A percentile compares a stretch with the other conserved stretches of the same genome.
Evolutionary conservation across 2,797 vertebrate genomes (phyloP).

Genomic region (Chelidonichthys spinosus): DNA sequence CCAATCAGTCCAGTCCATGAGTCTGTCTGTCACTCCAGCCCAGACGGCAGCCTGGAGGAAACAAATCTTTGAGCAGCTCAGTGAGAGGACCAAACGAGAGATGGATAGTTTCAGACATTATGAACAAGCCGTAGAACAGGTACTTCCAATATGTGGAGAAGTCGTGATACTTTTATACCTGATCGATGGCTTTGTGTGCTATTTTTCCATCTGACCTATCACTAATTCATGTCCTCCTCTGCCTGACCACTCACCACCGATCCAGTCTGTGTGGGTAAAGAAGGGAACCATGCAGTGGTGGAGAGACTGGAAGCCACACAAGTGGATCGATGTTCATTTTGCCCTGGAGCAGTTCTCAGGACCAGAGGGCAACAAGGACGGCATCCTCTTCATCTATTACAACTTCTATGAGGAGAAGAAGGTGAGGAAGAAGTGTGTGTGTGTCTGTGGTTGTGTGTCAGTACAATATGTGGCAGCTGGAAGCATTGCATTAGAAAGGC

Average conservation of each 20-base stretch:
- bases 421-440: conserved; percentile 74
- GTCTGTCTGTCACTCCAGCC: conserved; percentile 89
- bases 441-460: not conserved
- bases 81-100: conserved; percentile 92
- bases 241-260: too few relatives aligned
- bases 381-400: conserved; percentile 98
- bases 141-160: conserved; percentile 48
- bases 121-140: conserved; percentile 96
- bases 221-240: too few relatives aligned
- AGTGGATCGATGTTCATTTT: conserved; percentile 95
- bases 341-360: conserved; percentile 96
- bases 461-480: not conserved
- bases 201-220: too few relatives aligned
- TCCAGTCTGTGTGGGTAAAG: conserved; percentile 97
- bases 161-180: too few relatives aligned
- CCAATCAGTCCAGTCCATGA: conserved; percentile 88
- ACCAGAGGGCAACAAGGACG: conserved; percentile 91
- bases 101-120: conserved; percentile 95
- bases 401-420: conserved; percentile 94
- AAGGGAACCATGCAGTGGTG: conserved; percentile 96
- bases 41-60: conserved; percentile 93
- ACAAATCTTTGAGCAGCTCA: conserved; percentile 97
- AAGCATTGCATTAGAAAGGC: too few relatives aligned
- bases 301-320: conserved; percentile 96
- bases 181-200: too few relatives aligned